Base-by-base conservation (phyloP, 2,797 vertebrate genomes). In the Clangula hyemalis region DNA sequence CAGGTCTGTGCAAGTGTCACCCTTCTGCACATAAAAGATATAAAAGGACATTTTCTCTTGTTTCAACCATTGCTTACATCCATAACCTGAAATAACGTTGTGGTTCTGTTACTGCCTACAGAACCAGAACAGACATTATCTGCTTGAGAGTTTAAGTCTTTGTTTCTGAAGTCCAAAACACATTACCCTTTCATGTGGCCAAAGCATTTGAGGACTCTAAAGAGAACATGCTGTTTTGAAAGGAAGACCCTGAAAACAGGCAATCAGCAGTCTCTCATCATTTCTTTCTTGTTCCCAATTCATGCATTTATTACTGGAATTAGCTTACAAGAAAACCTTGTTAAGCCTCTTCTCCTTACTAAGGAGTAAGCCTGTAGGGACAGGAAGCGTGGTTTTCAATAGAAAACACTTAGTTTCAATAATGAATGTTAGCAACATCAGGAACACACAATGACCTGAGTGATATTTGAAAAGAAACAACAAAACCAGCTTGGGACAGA, bases 261-360 rank as follows among this genome's bases (percentile, higher is more conserved):
- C 36, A 74, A 94, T 73, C 76, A 75, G 34, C 74, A 79, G 49
- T 69, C 27, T 86, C 36, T 81, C 76, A 38, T 87, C 0, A 62
- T 88, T 93, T 95, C 43, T 93, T 76, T 82, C 87, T 92, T 89
- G 72, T 78, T 95, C 54, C 51, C 47, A 64, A 64, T 91, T 93
- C 68, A 60, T 87, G 92, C 94, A 95, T 95, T 93, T 96, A 94
- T 97, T 97, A 91, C 70, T 77, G 78, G 54, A 95, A 96, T 97
- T 97, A 97, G 74, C 84, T 92, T 89, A 81, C 64, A 95, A 95
- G 90, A 88, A 96, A 96, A 77, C 79, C 79, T 96, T 47, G 83
- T 96, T 95, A 95, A 88, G 68, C 49, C 69, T 77, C 38, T 85
- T 89, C 62, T 91, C 30, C 65, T 88, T 84, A 66, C 86, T 70